These are phyloP conservation scores for Stramonita haemastoma DNA, from an alignment of 2,888 invertebrate genomes.

Conservation along the genomic window DNA sequence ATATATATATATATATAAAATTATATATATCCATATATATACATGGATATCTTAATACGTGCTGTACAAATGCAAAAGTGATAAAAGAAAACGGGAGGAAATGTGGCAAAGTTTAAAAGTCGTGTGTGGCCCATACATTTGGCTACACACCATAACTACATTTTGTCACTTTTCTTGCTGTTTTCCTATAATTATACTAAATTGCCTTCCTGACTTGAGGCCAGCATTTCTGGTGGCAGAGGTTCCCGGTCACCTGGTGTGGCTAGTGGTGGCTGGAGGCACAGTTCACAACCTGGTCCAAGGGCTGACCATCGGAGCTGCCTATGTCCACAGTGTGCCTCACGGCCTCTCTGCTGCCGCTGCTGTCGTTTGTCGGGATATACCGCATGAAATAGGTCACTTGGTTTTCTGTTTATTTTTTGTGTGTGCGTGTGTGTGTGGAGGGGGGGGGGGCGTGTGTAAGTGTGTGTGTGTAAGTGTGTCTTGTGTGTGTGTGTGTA, in stretches of 20 bases:
- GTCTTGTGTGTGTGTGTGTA: not conserved
- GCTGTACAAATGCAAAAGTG: too few species aligned
- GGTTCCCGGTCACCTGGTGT: slow-evolving; percentile 50
- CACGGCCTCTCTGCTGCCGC: slow-evolving; percentile 77
- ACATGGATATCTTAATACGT: too few species aligned
- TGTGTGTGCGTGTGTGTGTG: too few species aligned
- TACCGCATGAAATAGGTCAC: slow-evolving; percentile 79
- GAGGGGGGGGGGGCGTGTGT: not conserved
- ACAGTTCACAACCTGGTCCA: slow-evolving; percentile 79
- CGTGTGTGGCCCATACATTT: too few species aligned
- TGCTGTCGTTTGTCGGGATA: slow-evolving; percentile 79
- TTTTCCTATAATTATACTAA: too few species aligned
- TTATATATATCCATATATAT: too few species aligned
- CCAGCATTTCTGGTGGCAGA: slow-evolving; percentile 12
- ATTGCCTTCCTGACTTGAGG: not conserved
- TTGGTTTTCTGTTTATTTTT: too few species aligned
- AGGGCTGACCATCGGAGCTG: slow-evolving; percentile 78
- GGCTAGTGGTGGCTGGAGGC: slow-evolving; percentile 78
- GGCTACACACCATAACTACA: too few species aligned
- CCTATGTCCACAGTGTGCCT: slow-evolving; percentile 71
- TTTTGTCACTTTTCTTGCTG: too few species aligned
- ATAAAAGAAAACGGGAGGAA: too few species aligned
- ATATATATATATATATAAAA: too few species aligned
- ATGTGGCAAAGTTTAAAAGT: too few species aligned
- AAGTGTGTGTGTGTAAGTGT: not conserved